Evolutionary conservation across 2,113 vertebrate species (phyloP), one percentile per base, ranked within the genome.

Genomic region (Lepidiolamprologus cunningtoni): DNA sequence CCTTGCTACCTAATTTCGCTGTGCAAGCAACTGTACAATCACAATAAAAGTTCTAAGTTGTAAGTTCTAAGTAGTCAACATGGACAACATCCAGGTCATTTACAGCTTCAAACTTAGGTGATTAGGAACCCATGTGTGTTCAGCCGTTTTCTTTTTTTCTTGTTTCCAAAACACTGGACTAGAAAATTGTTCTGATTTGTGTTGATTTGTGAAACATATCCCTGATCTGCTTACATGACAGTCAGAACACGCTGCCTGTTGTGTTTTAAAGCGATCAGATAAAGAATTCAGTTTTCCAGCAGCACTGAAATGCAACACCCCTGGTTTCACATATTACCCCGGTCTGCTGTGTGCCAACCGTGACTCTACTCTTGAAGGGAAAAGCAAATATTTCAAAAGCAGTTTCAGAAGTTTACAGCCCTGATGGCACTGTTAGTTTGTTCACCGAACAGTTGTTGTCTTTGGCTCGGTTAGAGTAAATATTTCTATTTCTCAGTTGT

Each of bases 381-480:
- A 89, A 90, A 86, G 81, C 81, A 84, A 91, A 93, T 83, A 91
- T 92, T 92, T 89, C 58, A 88, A 31, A 66, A 81, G 13, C 35
- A 55, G 40, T 86, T 83, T 88, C 19, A 85, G 68, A 23, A 2
- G 88, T 92, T 92, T 90, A 78, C 84, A 52, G 66, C 6, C 68
- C 78, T 35, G 52, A 81, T 87, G 93, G 66, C 83, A 84, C 58
- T 93, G 92, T 93, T 91, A 89, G 90, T 85, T 86, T 89, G 82
- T 90, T 31, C 26, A 45, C 79, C 80, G 61, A 19, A 9, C 55
- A 11, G 71, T 79, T 94, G 92, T 95, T 93, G 91, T 78, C 85
- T 86, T 94, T 95, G 93, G 91, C 91, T 86, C 2, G 11, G 33
- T 57, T 76, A 86, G 73, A 79, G 82, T 94, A 94, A 95, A 95